phyloP scores from a whole-genome alignment of 2,888 invertebrate genomes.

The Metellina segmentata region DNA sequence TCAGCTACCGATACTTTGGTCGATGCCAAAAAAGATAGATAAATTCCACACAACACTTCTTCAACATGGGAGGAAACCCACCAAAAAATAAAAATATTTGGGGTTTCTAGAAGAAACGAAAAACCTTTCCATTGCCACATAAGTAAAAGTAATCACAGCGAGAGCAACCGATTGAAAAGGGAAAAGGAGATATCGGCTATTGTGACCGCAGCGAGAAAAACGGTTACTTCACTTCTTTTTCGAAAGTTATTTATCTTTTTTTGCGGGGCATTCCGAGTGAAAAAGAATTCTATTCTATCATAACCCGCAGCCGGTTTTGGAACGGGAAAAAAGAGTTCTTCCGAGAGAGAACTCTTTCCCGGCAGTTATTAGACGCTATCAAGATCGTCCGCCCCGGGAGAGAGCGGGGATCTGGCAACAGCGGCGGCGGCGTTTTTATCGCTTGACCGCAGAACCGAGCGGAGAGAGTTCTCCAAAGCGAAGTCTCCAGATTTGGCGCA shows the following conservation, averaged over 20 bases:
- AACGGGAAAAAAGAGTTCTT: slow-evolving; percentile 4
- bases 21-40: slow-evolving; percentile 16
- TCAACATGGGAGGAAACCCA: not conserved
- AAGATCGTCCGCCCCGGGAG: slow-evolving; percentile 10
- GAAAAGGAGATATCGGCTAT: not conserved
- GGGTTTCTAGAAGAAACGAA: not conserved
- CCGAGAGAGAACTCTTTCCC: not conserved
- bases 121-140: slow-evolving; percentile 33
- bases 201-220: slow-evolving; percentile 44
- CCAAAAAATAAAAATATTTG: not conserved
- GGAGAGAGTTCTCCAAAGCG: not conserved
- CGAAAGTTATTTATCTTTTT: not conserved
- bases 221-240: slow-evolving; percentile 4
- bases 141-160: not conserved
- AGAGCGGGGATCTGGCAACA: slow-evolving; percentile 3
- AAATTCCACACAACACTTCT: slow-evolving; percentile 5
- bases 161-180: not conserved
- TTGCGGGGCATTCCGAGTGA: no score
- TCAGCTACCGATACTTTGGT: slow-evolving; percentile 2
- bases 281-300: slow-evolving; percentile 34
- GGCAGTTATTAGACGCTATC: slow-evolving; percentile 28
- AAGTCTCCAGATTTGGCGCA: no score
- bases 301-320: slow-evolving; percentile 27
- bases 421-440: slow-evolving; percentile 40
- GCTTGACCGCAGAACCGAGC: slow-evolving; percentile 46